phyloP scores from a whole-genome alignment of 2,888 invertebrate species.

The Sarcophaga variegata region DNA sequence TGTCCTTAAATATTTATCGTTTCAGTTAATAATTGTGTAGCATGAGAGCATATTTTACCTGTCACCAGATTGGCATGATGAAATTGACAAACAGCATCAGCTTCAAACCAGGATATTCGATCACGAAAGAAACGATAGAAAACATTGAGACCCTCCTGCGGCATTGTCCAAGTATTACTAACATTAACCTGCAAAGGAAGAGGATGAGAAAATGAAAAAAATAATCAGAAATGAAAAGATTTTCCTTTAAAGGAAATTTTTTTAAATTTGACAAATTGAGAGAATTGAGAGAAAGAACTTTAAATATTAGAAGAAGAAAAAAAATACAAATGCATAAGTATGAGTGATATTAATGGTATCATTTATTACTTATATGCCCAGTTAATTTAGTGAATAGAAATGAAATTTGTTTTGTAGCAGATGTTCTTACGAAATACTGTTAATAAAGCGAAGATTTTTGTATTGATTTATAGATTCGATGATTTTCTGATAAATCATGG shows the following conservation, averaged over 20 bases:
- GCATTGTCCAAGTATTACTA: slow-evolving; percentile 91
- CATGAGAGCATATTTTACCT: slow-evolving; percentile 83
- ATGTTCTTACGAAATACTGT: no score
- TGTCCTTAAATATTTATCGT: neutral
- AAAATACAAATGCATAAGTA: neutral
- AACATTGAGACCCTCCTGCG: slow-evolving; percentile 90
- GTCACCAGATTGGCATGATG: slow-evolving; percentile 91
- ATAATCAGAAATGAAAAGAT: slow-evolving; percentile 2
- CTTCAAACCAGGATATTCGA: slow-evolving; percentile 92
- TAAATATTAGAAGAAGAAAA: no score
- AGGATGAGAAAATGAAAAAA: slow-evolving; percentile 6
- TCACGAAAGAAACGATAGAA: slow-evolving; percentile 93
- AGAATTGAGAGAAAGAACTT: neutral
- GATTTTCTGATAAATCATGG: no score
- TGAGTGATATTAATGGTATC: slow-evolving; percentile 32
- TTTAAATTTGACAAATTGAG: neutral
- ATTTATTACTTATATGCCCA: slow-evolving; percentile 25
- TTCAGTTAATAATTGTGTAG: slow-evolving; percentile 28
- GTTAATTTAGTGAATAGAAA: neutral
- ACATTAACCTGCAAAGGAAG: slow-evolving; percentile 87
- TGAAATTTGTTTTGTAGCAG: no score
- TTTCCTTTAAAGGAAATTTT: neutral
- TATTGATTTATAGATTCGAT: no score
- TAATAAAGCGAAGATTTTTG: no score
- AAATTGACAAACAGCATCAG: slow-evolving; percentile 91